These are phyloP conservation scores for Acrocera orbiculus DNA, from an alignment of 2,888 invertebrate genomes.

Conservation along the genomic window DNA sequence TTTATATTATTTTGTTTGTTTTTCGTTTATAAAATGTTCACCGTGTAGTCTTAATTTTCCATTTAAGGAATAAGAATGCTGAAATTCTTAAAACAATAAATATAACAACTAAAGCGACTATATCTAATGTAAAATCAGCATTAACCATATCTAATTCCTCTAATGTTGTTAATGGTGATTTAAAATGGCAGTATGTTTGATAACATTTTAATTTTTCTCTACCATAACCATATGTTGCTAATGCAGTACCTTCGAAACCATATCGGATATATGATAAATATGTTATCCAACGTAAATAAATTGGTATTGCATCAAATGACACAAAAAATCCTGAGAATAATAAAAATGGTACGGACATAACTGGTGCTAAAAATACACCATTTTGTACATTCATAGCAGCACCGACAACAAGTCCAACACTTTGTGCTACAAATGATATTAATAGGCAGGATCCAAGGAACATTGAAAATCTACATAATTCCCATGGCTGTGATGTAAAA, in stretches of 20 bases:
- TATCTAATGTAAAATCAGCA: constrained; percentile 60
- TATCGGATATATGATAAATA: constrained; percentile 90
- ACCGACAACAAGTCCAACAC: constrained; percentile 85
- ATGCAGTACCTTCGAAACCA: constrained; percentile 86
- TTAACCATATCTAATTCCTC: constrained; percentile 75
- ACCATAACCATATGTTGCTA: constrained; percentile 77
- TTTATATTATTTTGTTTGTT: no score
- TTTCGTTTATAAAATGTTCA: constrained; percentile 28
- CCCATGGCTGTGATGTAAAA: constrained; percentile 84
- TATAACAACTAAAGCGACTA: constrained; percentile 59
- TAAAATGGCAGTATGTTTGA: constrained; percentile 73
- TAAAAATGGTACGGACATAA: constrained; percentile 90
- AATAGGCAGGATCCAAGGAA: constrained; percentile 74
- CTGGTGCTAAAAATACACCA: constrained; percentile 90
- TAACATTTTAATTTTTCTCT: constrained; percentile 67
- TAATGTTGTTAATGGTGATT: constrained; percentile 60
- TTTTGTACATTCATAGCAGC: constrained; percentile 93
- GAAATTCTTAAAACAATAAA: constrained; percentile 63
- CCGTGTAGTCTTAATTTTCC: constrained; percentile 68
- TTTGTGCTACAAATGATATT: constrained; percentile 89
- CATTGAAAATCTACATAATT: constrained; percentile 66
- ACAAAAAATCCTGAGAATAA: constrained; percentile 96
- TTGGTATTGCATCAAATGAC: constrained; percentile 88
- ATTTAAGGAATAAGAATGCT: constrained; percentile 69
- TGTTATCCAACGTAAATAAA: constrained; percentile 88